Conservation (phyloP, 2,113 vertebrate species). For the Gasterosteus aculeatus region DNA sequence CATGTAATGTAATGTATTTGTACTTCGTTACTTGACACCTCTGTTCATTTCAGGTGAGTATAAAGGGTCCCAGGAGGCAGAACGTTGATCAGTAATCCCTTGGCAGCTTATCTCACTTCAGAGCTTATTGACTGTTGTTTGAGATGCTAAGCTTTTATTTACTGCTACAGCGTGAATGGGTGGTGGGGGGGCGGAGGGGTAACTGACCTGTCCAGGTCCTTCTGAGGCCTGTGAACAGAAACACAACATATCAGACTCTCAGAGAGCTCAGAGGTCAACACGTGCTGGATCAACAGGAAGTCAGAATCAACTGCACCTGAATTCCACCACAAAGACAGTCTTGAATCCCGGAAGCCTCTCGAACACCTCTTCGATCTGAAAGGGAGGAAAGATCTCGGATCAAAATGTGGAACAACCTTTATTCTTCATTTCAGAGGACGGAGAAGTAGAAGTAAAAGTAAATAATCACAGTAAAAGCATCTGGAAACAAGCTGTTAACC, state of each 20-base stretch:
- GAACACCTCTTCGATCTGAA: conserved; percentile 87
- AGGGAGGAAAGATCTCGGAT: neutral
- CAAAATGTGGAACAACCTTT: too few relatives aligned
- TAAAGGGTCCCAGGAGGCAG: neutral
- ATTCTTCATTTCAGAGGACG: too few relatives aligned
- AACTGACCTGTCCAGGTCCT: conserved; percentile 83
- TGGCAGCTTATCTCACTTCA: conserved; percentile 58
- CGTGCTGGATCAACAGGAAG: neutral
- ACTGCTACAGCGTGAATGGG: neutral
- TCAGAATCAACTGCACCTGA: conserved; percentile 73
- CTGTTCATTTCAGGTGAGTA: neutral
- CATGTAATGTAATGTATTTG: too few relatives aligned
- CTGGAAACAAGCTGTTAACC: too few relatives aligned
- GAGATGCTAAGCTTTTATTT: conserved; percentile 53
- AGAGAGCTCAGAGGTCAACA: neutral
- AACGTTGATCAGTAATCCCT: conserved; percentile 53
- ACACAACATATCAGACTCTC: conserved; percentile 10
- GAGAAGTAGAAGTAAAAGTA: too few relatives aligned
- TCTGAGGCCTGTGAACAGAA: conserved; percentile 77
- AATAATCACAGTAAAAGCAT: too few relatives aligned
- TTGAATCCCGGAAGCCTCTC: conserved; percentile 89
- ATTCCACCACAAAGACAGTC: conserved; percentile 83
- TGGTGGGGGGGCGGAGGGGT: neutral
- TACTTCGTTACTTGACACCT: too few relatives aligned
- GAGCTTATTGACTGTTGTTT: conserved; percentile 44